These are phyloP conservation scores for Emmelina monodactyla DNA, from an alignment of 2,888 invertebrate species.

Conservation along the genomic window DNA sequence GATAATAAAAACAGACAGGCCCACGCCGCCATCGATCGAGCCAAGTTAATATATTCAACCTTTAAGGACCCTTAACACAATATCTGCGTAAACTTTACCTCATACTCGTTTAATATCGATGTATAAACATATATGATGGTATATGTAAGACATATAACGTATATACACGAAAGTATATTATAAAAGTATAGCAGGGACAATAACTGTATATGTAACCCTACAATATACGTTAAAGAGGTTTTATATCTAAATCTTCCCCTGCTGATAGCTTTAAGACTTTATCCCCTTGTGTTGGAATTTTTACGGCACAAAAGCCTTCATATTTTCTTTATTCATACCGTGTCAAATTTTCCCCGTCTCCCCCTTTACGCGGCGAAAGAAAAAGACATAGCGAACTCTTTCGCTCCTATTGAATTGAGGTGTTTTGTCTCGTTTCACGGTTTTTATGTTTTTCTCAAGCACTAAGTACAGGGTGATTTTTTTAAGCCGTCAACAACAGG, in stretches of 20 bases:
- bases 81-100: conserved; percentile 30
- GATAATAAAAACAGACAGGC: conserved; percentile 29
- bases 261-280: conserved; percentile 64
- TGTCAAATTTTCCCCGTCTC: conserved; percentile 53
- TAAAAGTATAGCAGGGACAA: too few species aligned
- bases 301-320: conserved; percentile 63
- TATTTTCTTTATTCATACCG: conserved; percentile 65
- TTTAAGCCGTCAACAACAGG: conserved; percentile 49
- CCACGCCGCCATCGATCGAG: conserved; percentile 25
- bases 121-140: conserved; percentile 15
- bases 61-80: conserved; percentile 42
- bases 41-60: conserved; percentile 51
- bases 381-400: conserved; percentile 52
- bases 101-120: conserved; percentile 29
- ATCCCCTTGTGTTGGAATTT: conserved; percentile 62
- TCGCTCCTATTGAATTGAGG: conserved; percentile 37
- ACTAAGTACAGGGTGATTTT: conserved; percentile 40
- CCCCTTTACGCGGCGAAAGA: conserved; percentile 40
- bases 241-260: too few species aligned
- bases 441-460: conserved; percentile 55
- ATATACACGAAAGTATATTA: too few species aligned
- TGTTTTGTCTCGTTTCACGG: conserved; percentile 32
- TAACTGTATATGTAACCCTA: too few species aligned
- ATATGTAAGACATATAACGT: too few species aligned
- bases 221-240: too few species aligned